Percentiles rank a stretch among this genome's conserved stretches.
Evolutionary conservation across 2,888 invertebrate species (phyloP).

Genomic region (Ectemnius lituratus): DNA sequence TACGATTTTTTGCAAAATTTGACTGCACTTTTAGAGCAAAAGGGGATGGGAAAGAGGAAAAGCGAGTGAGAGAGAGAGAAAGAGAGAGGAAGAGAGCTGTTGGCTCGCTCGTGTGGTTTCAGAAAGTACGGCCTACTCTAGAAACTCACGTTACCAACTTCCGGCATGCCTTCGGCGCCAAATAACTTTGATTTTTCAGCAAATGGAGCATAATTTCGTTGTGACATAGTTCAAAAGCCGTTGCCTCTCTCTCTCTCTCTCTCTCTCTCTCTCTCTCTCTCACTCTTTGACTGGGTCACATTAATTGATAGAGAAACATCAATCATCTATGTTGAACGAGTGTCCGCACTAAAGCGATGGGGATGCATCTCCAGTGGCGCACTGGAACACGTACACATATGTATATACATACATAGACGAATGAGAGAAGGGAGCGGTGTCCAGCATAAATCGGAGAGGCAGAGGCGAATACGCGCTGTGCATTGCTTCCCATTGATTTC

Average conservation of each 20-base stretch:
- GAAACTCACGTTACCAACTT: conserved; percentile 36
- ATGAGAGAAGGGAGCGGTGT: too few species aligned
- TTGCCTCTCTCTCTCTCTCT: background rate
- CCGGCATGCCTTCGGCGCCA: conserved; percentile 3
- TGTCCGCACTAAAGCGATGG: background rate
- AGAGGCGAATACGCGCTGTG: background rate
- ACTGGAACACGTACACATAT: background rate
- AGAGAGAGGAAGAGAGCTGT: background rate
- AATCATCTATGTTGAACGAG: background rate
- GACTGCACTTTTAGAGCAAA: conserved; percentile 14
- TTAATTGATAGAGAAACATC: conserved; percentile 7
- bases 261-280: background rate
- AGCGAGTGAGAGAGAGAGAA: too few species aligned
- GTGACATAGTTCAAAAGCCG: conserved; percentile 9
- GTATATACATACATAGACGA: too few species aligned
- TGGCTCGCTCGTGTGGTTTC: conserved; percentile 5
- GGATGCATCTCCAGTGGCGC: background rate
- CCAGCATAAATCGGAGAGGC: too few species aligned
- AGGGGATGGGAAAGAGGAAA: too few species aligned
- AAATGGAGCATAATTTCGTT: conserved; percentile 12
- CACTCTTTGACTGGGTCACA: background rate
- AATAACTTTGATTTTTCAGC: conserved; percentile 29
- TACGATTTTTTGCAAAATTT: conserved; percentile 33
- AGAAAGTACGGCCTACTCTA: conserved; percentile 9
- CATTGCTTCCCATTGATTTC: conserved; percentile 1